Percentiles rank a stretch among this genome's conserved stretches.
These are phyloP conservation scores for Orius laevigatus DNA, from an alignment of 1,140 invertebrate species.

Conservation along the genomic window DNA sequence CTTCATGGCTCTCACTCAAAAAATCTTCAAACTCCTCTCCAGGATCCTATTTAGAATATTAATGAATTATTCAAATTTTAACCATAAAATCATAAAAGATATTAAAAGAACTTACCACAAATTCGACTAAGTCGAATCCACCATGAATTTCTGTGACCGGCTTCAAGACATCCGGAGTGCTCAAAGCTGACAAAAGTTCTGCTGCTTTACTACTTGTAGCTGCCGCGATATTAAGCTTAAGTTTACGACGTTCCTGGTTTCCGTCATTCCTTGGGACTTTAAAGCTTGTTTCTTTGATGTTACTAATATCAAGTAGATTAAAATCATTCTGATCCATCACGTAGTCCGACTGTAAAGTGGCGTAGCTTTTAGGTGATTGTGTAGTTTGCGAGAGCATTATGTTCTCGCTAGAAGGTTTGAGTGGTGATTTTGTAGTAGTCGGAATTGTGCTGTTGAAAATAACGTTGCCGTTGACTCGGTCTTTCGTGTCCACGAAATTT, in stretches of 20 bases:
- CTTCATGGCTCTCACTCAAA: no score
- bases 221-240: conserved; percentile 10
- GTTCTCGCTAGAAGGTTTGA: conserved; percentile 5
- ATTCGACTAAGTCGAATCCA: conserved; percentile 28
- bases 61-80: no score
- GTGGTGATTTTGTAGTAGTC: conserved; percentile 1
- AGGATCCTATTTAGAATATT: no score
- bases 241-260: not conserved
- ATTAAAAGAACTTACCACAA: conserved; percentile 7
- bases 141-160: conserved; percentile 18
- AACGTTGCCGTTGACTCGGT: not conserved
- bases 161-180: conserved; percentile 17
- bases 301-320: not conserved
- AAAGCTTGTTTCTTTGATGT: no score
- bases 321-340: conserved; percentile 1
- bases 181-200: not conserved
- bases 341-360: not conserved
- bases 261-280: no score
- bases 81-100: no score
- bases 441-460: not conserved
- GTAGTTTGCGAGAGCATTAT: conserved; percentile 3
- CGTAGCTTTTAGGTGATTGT: no score
- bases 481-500: no score
- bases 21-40: no score
- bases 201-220: not conserved